These are phyloP conservation scores for Agelas oroides DNA, from an alignment of 37 sponge, comb jelly and placozoan genomes.

Conservation along the genomic window DNA sequence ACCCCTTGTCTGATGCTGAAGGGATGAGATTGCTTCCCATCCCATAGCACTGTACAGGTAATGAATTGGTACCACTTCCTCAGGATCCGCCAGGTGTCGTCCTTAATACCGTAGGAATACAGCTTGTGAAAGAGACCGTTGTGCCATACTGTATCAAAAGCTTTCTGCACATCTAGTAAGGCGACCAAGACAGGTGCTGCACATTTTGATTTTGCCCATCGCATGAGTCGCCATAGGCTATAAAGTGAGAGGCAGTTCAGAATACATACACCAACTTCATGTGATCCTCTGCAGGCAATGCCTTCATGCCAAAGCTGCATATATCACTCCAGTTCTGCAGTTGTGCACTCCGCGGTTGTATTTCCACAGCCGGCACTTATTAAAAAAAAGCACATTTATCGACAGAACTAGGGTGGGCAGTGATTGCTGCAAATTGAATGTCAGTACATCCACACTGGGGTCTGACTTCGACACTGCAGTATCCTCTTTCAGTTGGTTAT, in stretches of 20 bases:
- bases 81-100: background rate
- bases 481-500: slow-evolving; percentile 19
- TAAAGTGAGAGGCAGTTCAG: background rate
- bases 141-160: slow-evolving; percentile 3
- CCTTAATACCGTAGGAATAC: background rate
- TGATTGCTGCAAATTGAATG: slow-evolving; percentile 19
- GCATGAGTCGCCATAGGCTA: no score
- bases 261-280: slow-evolving; percentile 26
- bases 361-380: slow-evolving; percentile 39
- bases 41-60: background rate
- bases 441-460: slow-evolving; percentile 4
- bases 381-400: slow-evolving; percentile 18
- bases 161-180: background rate
- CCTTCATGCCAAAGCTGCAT: slow-evolving; percentile 50
- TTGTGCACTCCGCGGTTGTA: slow-evolving; percentile 43
- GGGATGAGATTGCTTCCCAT: background rate
- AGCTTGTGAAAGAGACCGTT: background rate
- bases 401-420: slow-evolving; percentile 37
- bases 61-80: background rate
- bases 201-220: no score
- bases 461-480: slow-evolving; percentile 12
- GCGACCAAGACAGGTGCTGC: slow-evolving; percentile 7
- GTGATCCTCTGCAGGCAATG: slow-evolving; percentile 38
- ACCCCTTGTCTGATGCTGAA: background rate
- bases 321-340: slow-evolving; percentile 8